A percentile compares a stretch with the other conserved stretches of the same genome.
Conservation (phyloP, 2,113 vertebrate species). For the Carollia perspicillata region DNA sequence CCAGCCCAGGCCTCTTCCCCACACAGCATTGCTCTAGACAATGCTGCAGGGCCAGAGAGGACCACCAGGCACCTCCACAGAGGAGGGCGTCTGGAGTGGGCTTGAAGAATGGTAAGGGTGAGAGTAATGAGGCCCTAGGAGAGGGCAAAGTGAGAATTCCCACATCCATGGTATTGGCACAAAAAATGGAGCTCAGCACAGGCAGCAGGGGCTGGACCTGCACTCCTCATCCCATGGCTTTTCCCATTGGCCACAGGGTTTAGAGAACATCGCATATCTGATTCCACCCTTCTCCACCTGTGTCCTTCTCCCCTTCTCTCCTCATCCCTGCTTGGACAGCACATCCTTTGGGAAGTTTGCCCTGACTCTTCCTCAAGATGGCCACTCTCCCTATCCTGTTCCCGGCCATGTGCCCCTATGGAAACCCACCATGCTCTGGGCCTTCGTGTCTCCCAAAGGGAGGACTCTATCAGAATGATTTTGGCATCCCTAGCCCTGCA, state of each 20-base stretch:
- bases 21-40: neutral
- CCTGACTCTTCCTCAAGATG: neutral
- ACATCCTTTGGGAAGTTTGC: neutral
- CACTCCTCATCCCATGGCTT: neutral
- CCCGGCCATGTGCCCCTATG: neutral
- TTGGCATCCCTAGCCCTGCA: neutral
- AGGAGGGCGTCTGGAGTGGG: neutral
- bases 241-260: neutral
- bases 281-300: neutral
- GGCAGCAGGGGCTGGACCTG: neutral
- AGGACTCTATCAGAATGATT: neutral
- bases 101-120: neutral
- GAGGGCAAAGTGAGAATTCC: neutral
- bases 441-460: neutral
- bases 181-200: neutral
- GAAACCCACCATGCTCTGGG: neutral
- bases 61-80: neutral
- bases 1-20: neutral
- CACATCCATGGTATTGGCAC: conserved; percentile 11
- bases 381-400: too few species aligned
- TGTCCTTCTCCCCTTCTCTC: neutral
- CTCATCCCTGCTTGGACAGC: neutral
- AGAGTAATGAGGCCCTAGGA: too few species aligned
- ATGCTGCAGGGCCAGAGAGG: neutral
- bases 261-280: neutral